Evolutionary conservation across 92 coral and sea anemone species (phyloP).

Genomic region (Nematostella vectensis): DNA sequence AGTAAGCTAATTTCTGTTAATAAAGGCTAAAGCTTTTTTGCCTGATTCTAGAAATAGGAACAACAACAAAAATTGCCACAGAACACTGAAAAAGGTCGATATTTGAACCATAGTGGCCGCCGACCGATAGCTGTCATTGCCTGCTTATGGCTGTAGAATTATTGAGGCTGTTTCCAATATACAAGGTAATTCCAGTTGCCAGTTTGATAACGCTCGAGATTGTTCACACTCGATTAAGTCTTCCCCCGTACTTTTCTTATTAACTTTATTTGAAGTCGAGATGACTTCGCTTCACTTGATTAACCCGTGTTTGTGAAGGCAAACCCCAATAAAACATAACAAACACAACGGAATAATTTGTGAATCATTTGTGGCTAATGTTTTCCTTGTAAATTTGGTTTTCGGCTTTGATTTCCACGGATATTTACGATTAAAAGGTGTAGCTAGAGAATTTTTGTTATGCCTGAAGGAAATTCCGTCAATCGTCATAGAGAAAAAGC

Average conservation of each 20-base stretch:
- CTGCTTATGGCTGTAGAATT: no score
- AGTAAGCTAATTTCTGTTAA: not conserved
- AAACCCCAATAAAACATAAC: not conserved
- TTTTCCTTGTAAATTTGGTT: not conserved
- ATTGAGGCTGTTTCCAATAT: no score
- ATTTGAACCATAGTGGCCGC: no score
- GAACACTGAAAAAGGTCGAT: no score
- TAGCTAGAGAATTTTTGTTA: not conserved
- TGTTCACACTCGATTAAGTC: not conserved
- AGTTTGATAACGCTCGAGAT: not conserved
- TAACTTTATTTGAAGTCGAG: not conserved
- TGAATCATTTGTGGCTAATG: not conserved
- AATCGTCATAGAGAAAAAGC: no score
- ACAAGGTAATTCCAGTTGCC: not conserved
- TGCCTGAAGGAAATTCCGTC: not conserved
- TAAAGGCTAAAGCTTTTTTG: not conserved
- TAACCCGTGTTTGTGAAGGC: not conserved
- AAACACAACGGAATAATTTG: not conserved
- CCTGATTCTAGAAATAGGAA: not conserved
- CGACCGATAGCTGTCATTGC: no score
- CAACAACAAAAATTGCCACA: no score
- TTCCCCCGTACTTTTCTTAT: not conserved
- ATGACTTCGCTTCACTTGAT: not conserved
- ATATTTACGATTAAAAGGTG: not conserved
- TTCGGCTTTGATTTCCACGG: not conserved